Conservation (phyloP, 2,113 vertebrate species). For the Rana temporaria region DNA sequence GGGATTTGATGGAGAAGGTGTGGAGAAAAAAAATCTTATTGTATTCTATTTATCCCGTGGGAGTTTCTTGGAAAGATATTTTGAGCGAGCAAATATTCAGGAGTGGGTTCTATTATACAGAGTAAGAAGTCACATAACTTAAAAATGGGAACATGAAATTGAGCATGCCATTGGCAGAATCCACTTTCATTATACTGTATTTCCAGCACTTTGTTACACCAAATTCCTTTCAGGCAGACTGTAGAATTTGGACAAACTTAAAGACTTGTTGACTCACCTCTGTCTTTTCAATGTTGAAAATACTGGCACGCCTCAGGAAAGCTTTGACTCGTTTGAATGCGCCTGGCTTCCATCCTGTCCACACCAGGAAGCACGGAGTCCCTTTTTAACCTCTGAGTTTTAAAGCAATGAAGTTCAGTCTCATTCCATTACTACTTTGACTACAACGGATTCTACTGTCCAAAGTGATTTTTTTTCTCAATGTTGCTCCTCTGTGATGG, state of each 20-base stretch:
- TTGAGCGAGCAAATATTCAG: not conserved
- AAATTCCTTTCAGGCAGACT: conserved; percentile 17
- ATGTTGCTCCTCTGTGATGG: too few species aligned
- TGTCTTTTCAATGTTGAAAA: not conserved
- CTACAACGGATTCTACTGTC: too few species aligned
- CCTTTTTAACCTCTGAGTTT: too few species aligned
- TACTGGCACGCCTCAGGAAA: not conserved
- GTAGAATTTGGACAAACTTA: conserved; percentile 11
- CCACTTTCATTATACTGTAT: conserved; percentile 5
- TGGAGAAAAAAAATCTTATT: too few species aligned
- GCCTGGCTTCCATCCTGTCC: not conserved
- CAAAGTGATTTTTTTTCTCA: too few species aligned
- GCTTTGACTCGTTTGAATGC: not conserved
- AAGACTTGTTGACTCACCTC: conserved; percentile 11
- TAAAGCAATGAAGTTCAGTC: too few species aligned
- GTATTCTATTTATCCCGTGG: too few species aligned
- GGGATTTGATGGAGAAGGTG: too few species aligned
- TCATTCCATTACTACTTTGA: too few species aligned
- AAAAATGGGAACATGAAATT: conserved; percentile 26
- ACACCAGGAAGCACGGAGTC: not conserved
- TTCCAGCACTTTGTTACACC: not conserved
- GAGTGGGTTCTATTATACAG: not conserved
- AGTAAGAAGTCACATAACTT: conserved; percentile 16
- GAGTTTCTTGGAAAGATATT: too few species aligned
- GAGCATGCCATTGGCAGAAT: conserved; percentile 6